Percentiles rank a stretch among this genome's conserved stretches.
Evolutionary conservation across 2,797 vertebrate species (phyloP).

Genomic region (Carduelis carduelis): DNA sequence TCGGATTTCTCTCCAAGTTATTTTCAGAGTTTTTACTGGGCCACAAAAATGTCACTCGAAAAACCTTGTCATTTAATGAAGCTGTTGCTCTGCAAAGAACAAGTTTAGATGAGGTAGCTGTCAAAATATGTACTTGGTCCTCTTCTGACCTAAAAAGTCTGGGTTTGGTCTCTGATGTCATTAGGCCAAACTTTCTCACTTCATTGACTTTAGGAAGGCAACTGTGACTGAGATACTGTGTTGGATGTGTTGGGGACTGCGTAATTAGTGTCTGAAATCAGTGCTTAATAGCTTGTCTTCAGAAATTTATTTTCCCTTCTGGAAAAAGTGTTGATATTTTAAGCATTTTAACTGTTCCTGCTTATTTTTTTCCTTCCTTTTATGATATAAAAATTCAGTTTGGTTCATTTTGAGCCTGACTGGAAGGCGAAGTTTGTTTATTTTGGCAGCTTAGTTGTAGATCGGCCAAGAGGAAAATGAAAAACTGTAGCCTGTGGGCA

Average conservation of each 20-base stretch:
- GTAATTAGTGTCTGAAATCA: constrained; percentile 11
- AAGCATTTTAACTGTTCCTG: constrained; percentile 24
- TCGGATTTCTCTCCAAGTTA: background rate
- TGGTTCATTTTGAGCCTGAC: constrained; percentile 62
- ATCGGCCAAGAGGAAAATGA: constrained; percentile 59
- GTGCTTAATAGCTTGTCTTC: background rate
- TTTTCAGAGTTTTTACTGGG: background rate
- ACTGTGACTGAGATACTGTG: fast-evolving
- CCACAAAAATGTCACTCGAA: background rate
- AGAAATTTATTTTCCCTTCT: constrained; percentile 23
- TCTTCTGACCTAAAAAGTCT: background rate
- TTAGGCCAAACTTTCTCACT: background rate
- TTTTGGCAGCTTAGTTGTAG: constrained; percentile 70
- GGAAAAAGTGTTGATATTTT: constrained; percentile 25
- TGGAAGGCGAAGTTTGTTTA: constrained; percentile 61
- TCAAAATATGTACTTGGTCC: background rate
- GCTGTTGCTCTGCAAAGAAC: background rate
- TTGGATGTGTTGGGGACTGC: background rate
- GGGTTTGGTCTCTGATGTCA: background rate
- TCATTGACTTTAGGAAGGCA: background rate
- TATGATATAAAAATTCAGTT: constrained; percentile 61
- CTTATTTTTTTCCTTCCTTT: constrained; percentile 45
- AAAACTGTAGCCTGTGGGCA: constrained; percentile 56
- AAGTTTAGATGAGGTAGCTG: background rate
- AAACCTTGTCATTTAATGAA: background rate